Base-by-base conservation (phyloP, 2,888 invertebrate genomes). In the Drosophila robusta region DNA sequence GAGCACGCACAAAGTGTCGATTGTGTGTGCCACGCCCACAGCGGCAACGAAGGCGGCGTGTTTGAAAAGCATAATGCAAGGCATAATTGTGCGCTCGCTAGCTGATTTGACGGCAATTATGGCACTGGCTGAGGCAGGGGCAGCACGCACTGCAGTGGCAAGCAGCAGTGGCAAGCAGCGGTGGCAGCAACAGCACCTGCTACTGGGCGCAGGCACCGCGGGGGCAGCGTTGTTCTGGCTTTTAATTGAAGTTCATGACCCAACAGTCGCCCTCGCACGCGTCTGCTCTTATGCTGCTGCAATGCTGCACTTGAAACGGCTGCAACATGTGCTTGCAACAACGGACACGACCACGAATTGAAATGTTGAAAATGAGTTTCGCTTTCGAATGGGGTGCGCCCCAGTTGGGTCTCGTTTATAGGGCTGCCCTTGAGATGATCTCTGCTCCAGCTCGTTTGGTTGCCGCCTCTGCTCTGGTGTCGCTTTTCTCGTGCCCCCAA, bases 201-300 rank as follows among this genome's bases (percentile, higher is more conserved):
- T 62, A 42, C 14, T 29, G 11, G 12, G 46, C 6, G 42, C 4
- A 26, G 8, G 4, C 22, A 18, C 6, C 32, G 51, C 9, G 47
- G 44, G 51, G 45, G 38, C 57, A 47, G 34, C 65, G 39, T 39
- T 50, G 54, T 46, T 69, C 74, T 64, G 55, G 60, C 65, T 44
- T 62, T 60, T 76, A 88, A 88, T 83, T 83, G 87, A 79, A 83
- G 89, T 88, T 83, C 83, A 83, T 73, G 83, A 88, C 83, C 74
- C 86, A 67, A 63, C 51, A 60, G 41, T 69, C 70, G 73, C 77
- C 77, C 77, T 76, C 70, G 69, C 75, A 75, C 70, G 70, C 70
- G 74, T 65, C 61, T 64, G 42, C 44, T 55, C 62, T 65, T 34
- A 38, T 36, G 46, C 26, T 52, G 46, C 55, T 63, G 50, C 41